These are phyloP conservation scores for Nautilus pompilius DNA, from an alignment of 1,140 invertebrate species.

Conservation along the genomic window DNA sequence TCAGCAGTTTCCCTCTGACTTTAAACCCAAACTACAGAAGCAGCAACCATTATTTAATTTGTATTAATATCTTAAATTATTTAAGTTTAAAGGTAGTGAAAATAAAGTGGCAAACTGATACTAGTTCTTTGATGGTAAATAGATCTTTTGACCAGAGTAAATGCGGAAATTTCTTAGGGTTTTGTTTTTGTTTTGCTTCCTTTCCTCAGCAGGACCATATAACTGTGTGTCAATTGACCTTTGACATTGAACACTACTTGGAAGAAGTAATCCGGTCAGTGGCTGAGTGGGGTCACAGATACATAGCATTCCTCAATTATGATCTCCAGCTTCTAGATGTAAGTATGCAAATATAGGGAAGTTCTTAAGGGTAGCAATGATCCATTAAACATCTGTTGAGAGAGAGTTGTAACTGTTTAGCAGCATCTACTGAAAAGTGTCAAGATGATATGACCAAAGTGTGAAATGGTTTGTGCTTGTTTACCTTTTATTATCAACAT, in stretches of 20 bases:
- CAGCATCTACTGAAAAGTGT: background rate
- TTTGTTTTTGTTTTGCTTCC: background rate
- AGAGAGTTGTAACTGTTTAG: background rate
- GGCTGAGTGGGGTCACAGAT: conserved; percentile 69
- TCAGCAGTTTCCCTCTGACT: too few species aligned
- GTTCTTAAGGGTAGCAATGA: background rate
- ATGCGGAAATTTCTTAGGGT: too few species aligned
- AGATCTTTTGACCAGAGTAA: too few species aligned
- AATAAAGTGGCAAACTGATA: too few species aligned
- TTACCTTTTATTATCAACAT: too few species aligned
- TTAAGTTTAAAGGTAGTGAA: too few species aligned
- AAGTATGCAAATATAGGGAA: too few species aligned
- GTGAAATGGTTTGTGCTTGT: background rate
- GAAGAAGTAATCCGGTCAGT: conserved; percentile 73
- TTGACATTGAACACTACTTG: conserved; percentile 77
- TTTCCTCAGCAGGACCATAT: conserved; percentile 15
- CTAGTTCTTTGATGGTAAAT: too few species aligned
- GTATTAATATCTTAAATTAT: too few species aligned
- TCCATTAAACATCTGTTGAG: background rate
- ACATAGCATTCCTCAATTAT: conserved; percentile 76
- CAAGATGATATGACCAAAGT: background rate
- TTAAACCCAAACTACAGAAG: too few species aligned
- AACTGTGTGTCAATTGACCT: conserved; percentile 65
- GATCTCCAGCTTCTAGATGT: conserved; percentile 75
- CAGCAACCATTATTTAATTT: too few species aligned